Evolutionary conservation across 2,113 vertebrate species (phyloP), one percentile per base, ranked within the genome.

Genomic region (Oryzias curvinotus): DNA sequence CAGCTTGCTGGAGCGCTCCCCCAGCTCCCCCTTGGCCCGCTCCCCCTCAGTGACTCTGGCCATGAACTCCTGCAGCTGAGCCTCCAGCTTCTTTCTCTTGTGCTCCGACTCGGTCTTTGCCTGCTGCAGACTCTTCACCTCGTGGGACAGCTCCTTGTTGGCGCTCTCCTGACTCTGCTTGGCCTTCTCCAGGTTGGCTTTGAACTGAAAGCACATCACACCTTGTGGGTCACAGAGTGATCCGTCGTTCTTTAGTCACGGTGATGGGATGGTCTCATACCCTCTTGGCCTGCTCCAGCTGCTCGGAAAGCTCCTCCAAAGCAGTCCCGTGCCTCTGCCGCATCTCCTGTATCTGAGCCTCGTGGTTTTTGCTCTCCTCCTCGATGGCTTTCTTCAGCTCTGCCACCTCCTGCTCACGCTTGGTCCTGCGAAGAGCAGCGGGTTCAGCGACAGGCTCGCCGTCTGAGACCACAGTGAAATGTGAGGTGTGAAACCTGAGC

Each of bases 341-440:
- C 89, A 97, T 96, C 42, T 99, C 97, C 91, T 96, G 97, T 87
- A 99, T 95, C 80, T 98, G 97, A 26, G 93, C 89, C 73, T 99
- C 97, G 0, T 99, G 97, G 83, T 94, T 98, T 88, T 94, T 96
- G 0, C 92, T 92, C 87, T 99, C 97, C 17, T 99, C 97, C 51
- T 99, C 97, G 0, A 99, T 96, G 18, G 94, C 93, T 82, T 98
- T 99, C 91, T 99, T 99, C 75, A 99, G 90, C 57, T 99, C 97
- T 5, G 96, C 90, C 58, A 99, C 97, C 85, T 99, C 97, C 86
- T 98, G 96, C 54, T 99, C 97, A 44, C 97, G 92, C 68, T 99
- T 99, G 46, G 94, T 95, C 86, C 97, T 99, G 51, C 2, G 69
- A 12, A 59, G 36, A 49, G 30, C 8, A 46, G 8, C 3, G 42